Conservation (phyloP, 2,113 vertebrate species). For the Lichenostomus cassidix region DNA sequence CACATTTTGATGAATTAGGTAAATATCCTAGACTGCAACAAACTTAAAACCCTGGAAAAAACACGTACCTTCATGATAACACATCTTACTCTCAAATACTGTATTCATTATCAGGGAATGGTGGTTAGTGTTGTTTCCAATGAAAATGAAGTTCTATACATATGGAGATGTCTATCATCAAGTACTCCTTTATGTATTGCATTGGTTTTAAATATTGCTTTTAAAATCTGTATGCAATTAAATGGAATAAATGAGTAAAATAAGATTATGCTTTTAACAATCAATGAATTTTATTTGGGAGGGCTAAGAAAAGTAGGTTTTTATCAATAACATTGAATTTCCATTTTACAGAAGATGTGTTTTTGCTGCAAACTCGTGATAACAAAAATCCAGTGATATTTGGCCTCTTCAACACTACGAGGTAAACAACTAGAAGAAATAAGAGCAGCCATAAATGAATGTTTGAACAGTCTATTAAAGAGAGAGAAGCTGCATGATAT, state of each 20-base stretch:
- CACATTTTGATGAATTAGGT: slow-evolving; percentile 95
- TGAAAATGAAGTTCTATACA: not conserved
- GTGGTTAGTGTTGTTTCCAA: not conserved
- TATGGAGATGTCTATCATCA: not conserved
- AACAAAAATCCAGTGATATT: slow-evolving; percentile 94
- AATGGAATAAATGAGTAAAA: not conserved
- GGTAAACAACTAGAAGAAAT: slow-evolving; percentile 73
- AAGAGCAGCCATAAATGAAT: not conserved
- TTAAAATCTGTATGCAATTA: not conserved
- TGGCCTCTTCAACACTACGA: slow-evolving; percentile 95
- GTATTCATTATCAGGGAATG: not conserved
- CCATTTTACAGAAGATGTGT: slow-evolving; percentile 89
- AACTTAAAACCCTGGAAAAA: not conserved
- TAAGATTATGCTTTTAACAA: not conserved
- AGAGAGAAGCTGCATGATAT: not conserved
- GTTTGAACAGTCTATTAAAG: not conserved
- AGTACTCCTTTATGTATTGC: not conserved
- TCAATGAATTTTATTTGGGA: not conserved
- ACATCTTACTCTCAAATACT: not conserved
- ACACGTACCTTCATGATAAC: not conserved
- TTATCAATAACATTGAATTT: not conserved
- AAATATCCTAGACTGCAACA: slow-evolving; percentile 8
- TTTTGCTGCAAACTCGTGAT: slow-evolving; percentile 89
- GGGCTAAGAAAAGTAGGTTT: not conserved
- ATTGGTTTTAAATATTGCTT: not conserved